Percentiles rank a stretch among this genome's conserved stretches.
Evolutionary conservation across 1,140 invertebrate species (phyloP).

Genomic region (Agraylea sexmaculata): DNA sequence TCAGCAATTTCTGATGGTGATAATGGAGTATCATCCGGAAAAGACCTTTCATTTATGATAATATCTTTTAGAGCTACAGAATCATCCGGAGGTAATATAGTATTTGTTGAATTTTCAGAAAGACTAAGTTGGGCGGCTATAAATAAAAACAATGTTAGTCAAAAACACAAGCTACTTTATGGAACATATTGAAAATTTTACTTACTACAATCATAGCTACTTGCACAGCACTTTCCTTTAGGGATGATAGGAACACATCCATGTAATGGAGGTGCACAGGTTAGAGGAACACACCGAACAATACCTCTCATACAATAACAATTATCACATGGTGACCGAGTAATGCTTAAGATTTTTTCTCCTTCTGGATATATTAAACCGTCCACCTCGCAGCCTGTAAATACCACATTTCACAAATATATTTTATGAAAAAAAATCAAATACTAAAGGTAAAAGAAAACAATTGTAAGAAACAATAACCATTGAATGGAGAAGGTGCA

Average conservation of each 20-base stretch:
- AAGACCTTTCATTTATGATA: slow-evolving; percentile 19
- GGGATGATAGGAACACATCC: slow-evolving; percentile 65
- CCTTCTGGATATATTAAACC: slow-evolving; percentile 55
- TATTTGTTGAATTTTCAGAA: too few species aligned
- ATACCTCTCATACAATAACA: slow-evolving; percentile 71
- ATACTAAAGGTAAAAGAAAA: slow-evolving; percentile 8
- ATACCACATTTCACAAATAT: background rate
- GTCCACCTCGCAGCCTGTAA: slow-evolving; percentile 54
- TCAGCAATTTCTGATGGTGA: slow-evolving; percentile 19
- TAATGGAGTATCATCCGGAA: slow-evolving; percentile 18
- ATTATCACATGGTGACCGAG: slow-evolving; percentile 54
- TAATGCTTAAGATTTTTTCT: slow-evolving; percentile 53
- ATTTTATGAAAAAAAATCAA: slow-evolving; percentile 1
- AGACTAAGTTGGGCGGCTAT: too few species aligned
- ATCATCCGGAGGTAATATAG: too few species aligned
- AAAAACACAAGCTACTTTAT: background rate
- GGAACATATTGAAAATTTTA: background rate
- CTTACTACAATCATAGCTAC: slow-evolving; percentile 59
- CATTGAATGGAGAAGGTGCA: slow-evolving; percentile 19
- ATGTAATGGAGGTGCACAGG: slow-evolving; percentile 59
- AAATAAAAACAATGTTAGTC: background rate
- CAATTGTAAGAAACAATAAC: slow-evolving; percentile 12
- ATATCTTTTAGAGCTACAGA: slow-evolving; percentile 13
- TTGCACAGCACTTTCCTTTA: slow-evolving; percentile 69
- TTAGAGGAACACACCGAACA: slow-evolving; percentile 60